phyloP scores from a whole-genome alignment of 1,140 invertebrate genomes.

The Papilio helenus region DNA sequence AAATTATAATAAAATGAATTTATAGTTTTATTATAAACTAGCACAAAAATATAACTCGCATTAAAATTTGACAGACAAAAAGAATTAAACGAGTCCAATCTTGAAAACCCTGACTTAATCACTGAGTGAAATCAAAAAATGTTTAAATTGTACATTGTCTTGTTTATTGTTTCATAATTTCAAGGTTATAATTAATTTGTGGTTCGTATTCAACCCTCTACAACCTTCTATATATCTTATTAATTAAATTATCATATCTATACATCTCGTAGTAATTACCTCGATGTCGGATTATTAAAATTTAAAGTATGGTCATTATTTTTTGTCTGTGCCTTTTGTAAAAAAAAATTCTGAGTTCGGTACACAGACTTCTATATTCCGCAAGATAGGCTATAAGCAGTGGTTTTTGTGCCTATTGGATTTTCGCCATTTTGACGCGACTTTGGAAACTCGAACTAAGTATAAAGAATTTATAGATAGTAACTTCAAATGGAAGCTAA shows the following conservation, averaged over 20 bases:
- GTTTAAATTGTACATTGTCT: not conserved
- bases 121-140: constrained; percentile 17
- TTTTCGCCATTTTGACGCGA: too few species aligned
- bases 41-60: not conserved
- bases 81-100: constrained; percentile 16
- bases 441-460: too few species aligned
- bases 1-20: not conserved
- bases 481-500: not conserved
- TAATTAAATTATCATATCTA: constrained; percentile 28
- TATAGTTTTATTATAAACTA: not conserved
- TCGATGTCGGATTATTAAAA: not conserved
- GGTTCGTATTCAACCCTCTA: constrained; percentile 10
- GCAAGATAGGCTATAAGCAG: too few species aligned
- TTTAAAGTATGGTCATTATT: not conserved
- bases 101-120: constrained; percentile 10
- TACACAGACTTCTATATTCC: too few species aligned
- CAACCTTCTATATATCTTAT: constrained; percentile 18
- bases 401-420: too few species aligned
- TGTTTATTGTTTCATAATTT: constrained; percentile 8
- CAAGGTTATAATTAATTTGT: constrained; percentile 27
- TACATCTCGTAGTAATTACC: not conserved
- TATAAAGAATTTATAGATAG: too few species aligned
- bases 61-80: constrained; percentile 7
- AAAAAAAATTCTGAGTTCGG: not conserved
- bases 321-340: not conserved